phyloP scores from a whole-genome alignment of 2,888 invertebrate genomes.

The Calameuta filiformis region DNA sequence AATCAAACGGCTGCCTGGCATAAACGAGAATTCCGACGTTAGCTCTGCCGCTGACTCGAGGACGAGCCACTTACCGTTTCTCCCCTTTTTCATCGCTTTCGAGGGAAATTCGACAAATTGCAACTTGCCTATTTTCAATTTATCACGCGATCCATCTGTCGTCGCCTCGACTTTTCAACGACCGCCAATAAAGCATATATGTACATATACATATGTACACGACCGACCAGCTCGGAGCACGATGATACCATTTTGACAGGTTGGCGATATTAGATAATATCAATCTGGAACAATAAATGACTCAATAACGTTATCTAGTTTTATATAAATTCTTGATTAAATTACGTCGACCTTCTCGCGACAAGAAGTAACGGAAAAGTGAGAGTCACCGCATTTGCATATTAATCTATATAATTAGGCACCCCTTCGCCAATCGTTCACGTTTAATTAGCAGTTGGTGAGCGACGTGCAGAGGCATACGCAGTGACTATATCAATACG shows the following conservation, averaged over 20 bases:
- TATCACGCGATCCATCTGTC: neutral
- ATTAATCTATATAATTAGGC: constrained; percentile 52
- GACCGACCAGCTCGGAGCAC: neutral
- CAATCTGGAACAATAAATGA: neutral
- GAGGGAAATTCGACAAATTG: neutral
- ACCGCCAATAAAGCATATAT: neutral
- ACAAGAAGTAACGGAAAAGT: neutral
- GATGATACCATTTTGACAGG: neutral
- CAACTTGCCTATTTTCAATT: neutral
- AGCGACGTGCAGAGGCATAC: neutral
- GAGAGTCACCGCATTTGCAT: constrained; percentile 33
- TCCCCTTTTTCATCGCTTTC: neutral
- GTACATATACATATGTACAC: neutral
- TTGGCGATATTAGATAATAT: neutral
- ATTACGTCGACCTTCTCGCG: neutral
- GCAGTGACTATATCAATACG: neutral
- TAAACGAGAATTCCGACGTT: neutral
- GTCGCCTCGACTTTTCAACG: neutral
- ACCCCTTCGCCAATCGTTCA: constrained; percentile 43
- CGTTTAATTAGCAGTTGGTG: constrained; percentile 39
- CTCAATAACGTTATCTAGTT: neutral
- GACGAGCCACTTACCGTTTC: neutral
- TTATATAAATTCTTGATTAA: neutral
- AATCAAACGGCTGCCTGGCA: constrained; percentile 4
- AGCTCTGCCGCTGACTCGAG: neutral